Evolutionary conservation across 1,140 invertebrate genomes (phyloP).

Genomic region (Drosophila miranda): DNA sequence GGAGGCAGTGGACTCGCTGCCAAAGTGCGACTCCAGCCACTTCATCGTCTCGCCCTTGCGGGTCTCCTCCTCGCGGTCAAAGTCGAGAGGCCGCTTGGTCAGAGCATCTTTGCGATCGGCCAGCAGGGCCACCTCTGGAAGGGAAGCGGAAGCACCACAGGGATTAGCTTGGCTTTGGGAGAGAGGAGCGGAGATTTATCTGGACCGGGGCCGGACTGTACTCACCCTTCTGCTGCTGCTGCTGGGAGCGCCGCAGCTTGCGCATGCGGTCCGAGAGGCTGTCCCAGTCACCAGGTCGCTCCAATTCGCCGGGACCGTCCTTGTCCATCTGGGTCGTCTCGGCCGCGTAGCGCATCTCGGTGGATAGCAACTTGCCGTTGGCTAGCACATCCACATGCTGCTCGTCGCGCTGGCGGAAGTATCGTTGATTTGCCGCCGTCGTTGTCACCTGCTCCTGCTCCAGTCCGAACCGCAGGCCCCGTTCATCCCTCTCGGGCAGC

Average conservation of each 20-base stretch:
- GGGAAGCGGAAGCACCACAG: neutral
- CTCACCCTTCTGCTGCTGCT: conserved; percentile 83
- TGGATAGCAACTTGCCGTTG: conserved; percentile 88
- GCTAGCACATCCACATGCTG: conserved; percentile 90
- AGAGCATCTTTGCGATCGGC: conserved; percentile 90
- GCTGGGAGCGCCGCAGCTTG: conserved; percentile 85
- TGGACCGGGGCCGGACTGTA: neutral
- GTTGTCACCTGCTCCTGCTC: conserved; percentile 64
- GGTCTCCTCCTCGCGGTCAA: conserved; percentile 94
- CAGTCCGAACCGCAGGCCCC: conserved; percentile 33
- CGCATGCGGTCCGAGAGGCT: conserved; percentile 89
- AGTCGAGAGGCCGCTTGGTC: conserved; percentile 90
- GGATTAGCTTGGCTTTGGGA: neutral
- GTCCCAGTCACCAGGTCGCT: conserved; percentile 88
- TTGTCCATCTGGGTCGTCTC: conserved; percentile 89
- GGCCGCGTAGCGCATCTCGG: conserved; percentile 90
- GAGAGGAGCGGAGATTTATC: no score
- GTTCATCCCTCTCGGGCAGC: conserved; percentile 85
- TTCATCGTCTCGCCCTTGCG: conserved; percentile 93
- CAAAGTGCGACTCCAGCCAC: conserved; percentile 95
- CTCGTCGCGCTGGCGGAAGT: conserved; percentile 85
- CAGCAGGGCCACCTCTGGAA: conserved; percentile 82
- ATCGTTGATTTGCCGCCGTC: conserved; percentile 75
- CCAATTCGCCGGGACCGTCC: conserved; percentile 84
- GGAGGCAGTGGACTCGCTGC: conserved; percentile 91